Evolutionary conservation across 2,113 vertebrate genomes (phyloP), one percentile per base, ranked within the genome.

Genomic region (Nycticebus coucang): DNA sequence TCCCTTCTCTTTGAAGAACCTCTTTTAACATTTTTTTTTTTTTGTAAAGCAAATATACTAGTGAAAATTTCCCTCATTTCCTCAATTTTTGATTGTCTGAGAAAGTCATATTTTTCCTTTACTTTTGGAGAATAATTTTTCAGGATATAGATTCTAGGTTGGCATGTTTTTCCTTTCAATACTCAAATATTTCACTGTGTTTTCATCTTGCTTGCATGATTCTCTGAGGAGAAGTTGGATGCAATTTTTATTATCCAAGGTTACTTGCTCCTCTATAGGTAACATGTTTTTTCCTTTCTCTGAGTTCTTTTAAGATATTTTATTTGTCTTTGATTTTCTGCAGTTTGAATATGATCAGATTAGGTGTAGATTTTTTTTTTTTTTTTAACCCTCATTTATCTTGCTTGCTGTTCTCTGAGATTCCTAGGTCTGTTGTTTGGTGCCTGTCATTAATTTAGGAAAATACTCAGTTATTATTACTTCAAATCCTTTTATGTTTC

Each of bases 281-380:
- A 68, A 87, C n/a, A 2, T 68, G 0, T 62, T 72, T n/a, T 18
- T 7, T 13, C 9, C 7, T 37, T 35, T 7, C 11, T 18, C 7
- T 57, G 24, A 3, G 26, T 94, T 68, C 60, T 91, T 78, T 92
- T 17, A 37, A 24, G 41, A 24, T 7, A 69, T 53, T 68, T 82
- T 77, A 4, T 71, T n/a, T 85, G n/a, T 89, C 24, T 94, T 60
- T 72, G 72, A 78, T 41, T 87, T 89, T 83, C 57, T 97, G 57
- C 13, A 74, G 37, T 72, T 77, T 89, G 41, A 55, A 55, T 68
- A 50, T 41, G 7, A 30, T n/a, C 28, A 37, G 15, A 21, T 2
- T 13, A 22, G 18, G 33, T 66, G 37, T 41, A 8, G 87, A 19
- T 41, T 14, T 37, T 69, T 71, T 21, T 24, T 5, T n/a, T n/a